These are phyloP conservation scores for Lepidocyrtoides sp. DNA, from an alignment of 2,888 invertebrate genomes.

Conservation along the genomic window DNA sequence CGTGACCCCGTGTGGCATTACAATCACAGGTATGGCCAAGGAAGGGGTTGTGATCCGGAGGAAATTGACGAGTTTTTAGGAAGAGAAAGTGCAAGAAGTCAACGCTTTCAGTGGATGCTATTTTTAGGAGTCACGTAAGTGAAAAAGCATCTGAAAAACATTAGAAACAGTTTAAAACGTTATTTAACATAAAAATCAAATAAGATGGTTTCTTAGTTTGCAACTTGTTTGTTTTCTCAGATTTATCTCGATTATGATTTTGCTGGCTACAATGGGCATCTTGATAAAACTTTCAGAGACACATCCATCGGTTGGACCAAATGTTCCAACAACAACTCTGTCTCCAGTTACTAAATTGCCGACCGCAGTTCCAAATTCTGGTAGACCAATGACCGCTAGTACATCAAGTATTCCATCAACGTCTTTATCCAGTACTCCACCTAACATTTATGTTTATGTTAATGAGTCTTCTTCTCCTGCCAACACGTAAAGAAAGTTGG, in stretches of 20 bases:
- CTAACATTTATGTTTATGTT: neutral
- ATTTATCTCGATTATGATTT: conserved; percentile 47
- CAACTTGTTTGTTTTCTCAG: neutral
- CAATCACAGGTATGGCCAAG: conserved; percentile 27
- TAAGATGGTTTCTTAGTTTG: neutral
- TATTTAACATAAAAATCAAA: neutral
- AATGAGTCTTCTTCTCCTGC: neutral
- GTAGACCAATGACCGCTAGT: neutral
- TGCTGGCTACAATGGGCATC: conserved; percentile 55
- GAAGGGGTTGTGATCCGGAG: neutral
- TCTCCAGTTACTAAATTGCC: neutral
- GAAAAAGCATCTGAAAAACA: neutral
- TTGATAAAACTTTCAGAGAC: conserved; percentile 46
- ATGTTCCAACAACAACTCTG: neutral
- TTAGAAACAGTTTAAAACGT: neutral
- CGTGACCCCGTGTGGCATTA: conserved; percentile 61
- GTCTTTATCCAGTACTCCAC: neutral
- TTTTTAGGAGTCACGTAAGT: conserved; percentile 74
- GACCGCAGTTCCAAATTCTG: neutral
- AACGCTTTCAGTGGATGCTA: conserved; percentile 63
- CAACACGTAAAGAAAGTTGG: neutral
- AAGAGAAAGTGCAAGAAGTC: conserved; percentile 37
- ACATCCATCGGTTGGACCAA: conserved; percentile 5
- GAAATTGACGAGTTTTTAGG: conserved; percentile 36
- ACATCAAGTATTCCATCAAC: neutral